Evolutionary conservation across 1,140 invertebrate genomes (phyloP).

Genomic region (Drosophila pseudoananassae): DNA sequence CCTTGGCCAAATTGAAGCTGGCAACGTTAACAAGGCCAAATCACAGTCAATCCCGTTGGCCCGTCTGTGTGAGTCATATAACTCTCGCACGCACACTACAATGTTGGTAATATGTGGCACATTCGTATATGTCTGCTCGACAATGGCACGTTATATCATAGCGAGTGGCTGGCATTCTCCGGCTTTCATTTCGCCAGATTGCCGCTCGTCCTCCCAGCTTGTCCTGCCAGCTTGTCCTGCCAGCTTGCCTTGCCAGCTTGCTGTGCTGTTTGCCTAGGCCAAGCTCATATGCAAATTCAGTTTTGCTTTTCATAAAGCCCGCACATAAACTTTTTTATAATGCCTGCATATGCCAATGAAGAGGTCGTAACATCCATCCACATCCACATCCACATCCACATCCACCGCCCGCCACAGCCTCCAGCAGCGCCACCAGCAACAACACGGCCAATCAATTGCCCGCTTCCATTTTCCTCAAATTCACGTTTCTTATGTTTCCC

Average conservation of each 20-base stretch:
- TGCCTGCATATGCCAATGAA: conserved; percentile 58
- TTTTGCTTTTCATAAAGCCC: conserved; percentile 59
- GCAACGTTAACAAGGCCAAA: conserved; percentile 46
- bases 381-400: too few species aligned
- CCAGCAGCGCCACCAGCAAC: conserved; percentile 2
- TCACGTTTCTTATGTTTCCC: conserved; percentile 15
- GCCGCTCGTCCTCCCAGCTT: too few species aligned
- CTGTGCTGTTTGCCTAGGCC: conserved; percentile 30
- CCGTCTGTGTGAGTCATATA: conserved; percentile 3
- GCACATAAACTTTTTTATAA: conserved; percentile 61
- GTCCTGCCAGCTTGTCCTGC: too few species aligned
- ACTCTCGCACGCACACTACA: conserved; percentile 3
- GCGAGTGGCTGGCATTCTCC: not conserved
- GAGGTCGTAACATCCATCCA: conserved; percentile 20
- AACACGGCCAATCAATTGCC: conserved; percentile 1
- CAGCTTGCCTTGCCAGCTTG: not conserved
- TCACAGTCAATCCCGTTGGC: conserved; percentile 36
- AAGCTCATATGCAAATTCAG: conserved; percentile 63
- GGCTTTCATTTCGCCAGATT: conserved; percentile 6
- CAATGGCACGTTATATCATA: conserved; percentile 37
- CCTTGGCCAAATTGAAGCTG: conserved; percentile 50
- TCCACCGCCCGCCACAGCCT: too few species aligned
- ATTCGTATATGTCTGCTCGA: conserved; percentile 4
- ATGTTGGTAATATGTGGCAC: conserved; percentile 8
- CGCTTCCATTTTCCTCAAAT: conserved; percentile 10